Conservation (phyloP, 2,113 vertebrate genomes). For the Corapipo altera region DNA sequence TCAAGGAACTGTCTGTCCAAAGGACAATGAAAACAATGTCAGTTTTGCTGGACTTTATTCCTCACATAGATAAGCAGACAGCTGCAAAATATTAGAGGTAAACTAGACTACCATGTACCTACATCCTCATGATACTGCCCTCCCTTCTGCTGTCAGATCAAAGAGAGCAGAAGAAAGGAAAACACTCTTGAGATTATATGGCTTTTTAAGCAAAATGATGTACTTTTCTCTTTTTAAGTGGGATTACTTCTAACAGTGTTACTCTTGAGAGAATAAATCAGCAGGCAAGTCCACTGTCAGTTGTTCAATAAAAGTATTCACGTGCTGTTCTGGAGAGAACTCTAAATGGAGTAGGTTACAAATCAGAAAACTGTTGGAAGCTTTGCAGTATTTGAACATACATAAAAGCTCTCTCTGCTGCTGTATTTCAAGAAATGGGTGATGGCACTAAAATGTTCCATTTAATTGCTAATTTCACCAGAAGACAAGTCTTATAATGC, state of each 20-base stretch:
- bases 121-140: background rate
- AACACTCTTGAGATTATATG: background rate
- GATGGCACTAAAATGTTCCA: background rate
- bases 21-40: constrained; percentile 53
- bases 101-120: constrained; percentile 3
- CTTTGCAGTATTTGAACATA: background rate
- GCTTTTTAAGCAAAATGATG: background rate
- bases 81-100: constrained; percentile 50
- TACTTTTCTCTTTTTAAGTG: background rate
- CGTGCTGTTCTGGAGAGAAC: background rate
- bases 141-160: background rate
- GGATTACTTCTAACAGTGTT: background rate
- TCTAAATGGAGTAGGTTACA: background rate
- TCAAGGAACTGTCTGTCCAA: constrained; percentile 49
- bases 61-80: constrained; percentile 41
- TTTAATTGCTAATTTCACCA: background rate
- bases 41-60: constrained; percentile 37
- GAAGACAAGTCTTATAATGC: background rate
- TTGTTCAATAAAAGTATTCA: background rate
- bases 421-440: background rate
- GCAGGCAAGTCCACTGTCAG: background rate
- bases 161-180: background rate
- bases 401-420: background rate
- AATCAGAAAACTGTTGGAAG: background rate
- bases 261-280: background rate